Percentiles rank a stretch among this genome's conserved stretches.
Conservation (phyloP, 2,113 vertebrate genomes). For the Limanda limanda region DNA sequence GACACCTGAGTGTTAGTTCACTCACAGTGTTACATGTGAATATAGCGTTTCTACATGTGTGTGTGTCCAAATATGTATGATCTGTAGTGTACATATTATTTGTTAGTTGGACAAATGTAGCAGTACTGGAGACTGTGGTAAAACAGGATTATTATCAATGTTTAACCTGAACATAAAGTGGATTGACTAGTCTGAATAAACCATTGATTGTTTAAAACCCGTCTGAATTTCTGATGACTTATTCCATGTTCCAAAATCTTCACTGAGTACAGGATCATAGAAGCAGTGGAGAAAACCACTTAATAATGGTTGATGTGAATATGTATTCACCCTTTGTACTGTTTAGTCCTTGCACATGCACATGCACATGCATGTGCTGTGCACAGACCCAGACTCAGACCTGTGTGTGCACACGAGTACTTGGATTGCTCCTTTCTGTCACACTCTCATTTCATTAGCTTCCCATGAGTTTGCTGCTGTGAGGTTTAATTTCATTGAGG, state of each 20-base stretch:
- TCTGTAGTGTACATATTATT: too few species aligned
- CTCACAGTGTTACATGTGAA: too few species aligned
- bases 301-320: background rate
- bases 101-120: too few species aligned
- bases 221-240: slow-evolving; percentile 16
- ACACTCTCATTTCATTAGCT: slow-evolving; percentile 69
- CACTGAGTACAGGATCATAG: background rate
- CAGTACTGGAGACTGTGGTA: too few species aligned
- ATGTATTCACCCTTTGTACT: background rate
- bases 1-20: too few species aligned
- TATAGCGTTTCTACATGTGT: too few species aligned
- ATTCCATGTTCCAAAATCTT: slow-evolving; percentile 5
- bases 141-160: too few species aligned
- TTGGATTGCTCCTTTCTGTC: slow-evolving; percentile 50
- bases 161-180: background rate
- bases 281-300: background rate
- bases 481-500: slow-evolving; percentile 76
- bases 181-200: background rate
- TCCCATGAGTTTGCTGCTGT: slow-evolving; percentile 51
- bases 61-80: too few species aligned
- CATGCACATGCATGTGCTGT: background rate
- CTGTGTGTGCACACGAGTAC: slow-evolving; percentile 22
- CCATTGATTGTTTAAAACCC: slow-evolving; percentile 14
- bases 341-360: background rate
- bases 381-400: slow-evolving; percentile 11